Base-by-base conservation (phyloP, 2,797 vertebrate genomes). In the Sitta carolinensis region DNA sequence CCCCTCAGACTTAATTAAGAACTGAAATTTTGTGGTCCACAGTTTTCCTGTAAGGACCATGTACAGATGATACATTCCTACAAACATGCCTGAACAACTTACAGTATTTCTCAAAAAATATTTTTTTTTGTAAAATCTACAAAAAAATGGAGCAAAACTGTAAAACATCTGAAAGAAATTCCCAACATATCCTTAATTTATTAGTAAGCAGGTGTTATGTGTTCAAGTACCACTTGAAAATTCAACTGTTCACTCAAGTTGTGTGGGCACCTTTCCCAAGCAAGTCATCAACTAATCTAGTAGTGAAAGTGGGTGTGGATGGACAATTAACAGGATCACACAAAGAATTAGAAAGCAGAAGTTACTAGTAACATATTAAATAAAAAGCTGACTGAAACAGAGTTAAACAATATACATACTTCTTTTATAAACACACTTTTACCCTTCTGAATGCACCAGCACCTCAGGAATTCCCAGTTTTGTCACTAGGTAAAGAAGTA, bases 141-240 rank as follows among this genome's bases (percentile, higher is more conserved):
- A 30, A 13, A 64, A 80, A 84, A 68, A 15, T 5, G 2, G 13
- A 73, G 32, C n/a, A 66, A 66, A 69, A 51, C 5, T 34, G 15
- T 38, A 42, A 52, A 75, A 55, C 4, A 72, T 62, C 34, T n/a
- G 30, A 75, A 72, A 86, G 16, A 43, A 63, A 42, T 40, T 72
- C 16, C 52, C 36, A 20, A 19, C 1, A 0, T 66, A 62, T 45
- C 47, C 87, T 84, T 68, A 57, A 54, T 47, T 82, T 61, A 61
- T 29, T 25, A 69, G 51, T 34, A 84, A 70, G 66, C 14, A 47
- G 13, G 11, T 38, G 42, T 75, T 86, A 74, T 6, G 8, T 25
- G 16, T 66, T 84, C 57, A 94, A 90, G 52, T 27, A 82, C 52
- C 66, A 79, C 67, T 52, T 84, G 67, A 90, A 92, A 86, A 90